phyloP scores from a whole-genome alignment of 1,140 invertebrate species.

The Atta cephalotes region DNA sequence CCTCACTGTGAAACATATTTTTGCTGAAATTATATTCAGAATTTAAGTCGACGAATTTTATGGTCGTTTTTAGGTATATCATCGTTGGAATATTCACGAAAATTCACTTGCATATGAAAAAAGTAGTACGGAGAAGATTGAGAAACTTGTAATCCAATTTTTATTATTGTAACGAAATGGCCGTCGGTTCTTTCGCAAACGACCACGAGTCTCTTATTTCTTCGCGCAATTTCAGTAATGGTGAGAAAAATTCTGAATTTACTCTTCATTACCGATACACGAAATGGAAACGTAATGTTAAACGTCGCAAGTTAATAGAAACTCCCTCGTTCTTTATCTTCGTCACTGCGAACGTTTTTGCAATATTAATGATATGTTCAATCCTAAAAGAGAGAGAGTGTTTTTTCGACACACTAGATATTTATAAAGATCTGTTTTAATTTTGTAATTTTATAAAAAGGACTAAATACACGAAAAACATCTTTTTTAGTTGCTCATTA shows the following conservation, averaged over 20 bases:
- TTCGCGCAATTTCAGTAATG: conserved; percentile 36
- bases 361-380: conserved; percentile 22
- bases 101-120: conserved; percentile 49
- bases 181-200: conserved; percentile 37
- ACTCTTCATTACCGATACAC: conserved; percentile 30
- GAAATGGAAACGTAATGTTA: conserved; percentile 45
- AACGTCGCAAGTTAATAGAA: conserved; percentile 33
- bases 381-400: conserved; percentile 17
- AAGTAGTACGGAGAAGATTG: conserved; percentile 53
- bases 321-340: conserved; percentile 8
- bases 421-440: conserved; percentile 4
- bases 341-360: not conserved
- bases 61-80: conserved; percentile 16
- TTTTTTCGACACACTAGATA: not conserved
- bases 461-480: not conserved
- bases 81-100: conserved; percentile 53
- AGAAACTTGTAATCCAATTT: conserved; percentile 63
- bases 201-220: conserved; percentile 18
- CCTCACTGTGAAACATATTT: not conserved
- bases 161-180: conserved; percentile 46
- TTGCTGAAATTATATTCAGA: conserved; percentile 36
- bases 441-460: conserved; percentile 18
- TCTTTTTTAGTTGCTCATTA: not conserved
- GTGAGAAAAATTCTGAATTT: conserved; percentile 33
- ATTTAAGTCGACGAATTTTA: conserved; percentile 38